These are phyloP conservation scores for Apostichopus japonicus DNA, from an alignment of 35 echinoderm and acorn worm genomes.

Conservation along the genomic window DNA sequence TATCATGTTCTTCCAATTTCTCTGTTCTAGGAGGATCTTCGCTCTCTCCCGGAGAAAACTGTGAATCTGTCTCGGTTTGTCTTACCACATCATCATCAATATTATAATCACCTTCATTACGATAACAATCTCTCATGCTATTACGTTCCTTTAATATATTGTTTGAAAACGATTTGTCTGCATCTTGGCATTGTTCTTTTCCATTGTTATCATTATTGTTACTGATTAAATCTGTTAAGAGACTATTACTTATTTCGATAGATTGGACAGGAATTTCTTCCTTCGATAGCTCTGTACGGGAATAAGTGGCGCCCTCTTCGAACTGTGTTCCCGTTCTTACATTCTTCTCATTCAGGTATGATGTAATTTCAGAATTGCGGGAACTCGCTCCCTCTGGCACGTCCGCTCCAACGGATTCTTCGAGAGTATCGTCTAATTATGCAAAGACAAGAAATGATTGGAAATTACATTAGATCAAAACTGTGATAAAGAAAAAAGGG, in stretches of 20 bases:
- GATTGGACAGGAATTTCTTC: no score
- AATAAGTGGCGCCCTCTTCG: no score
- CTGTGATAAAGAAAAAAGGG: no score
- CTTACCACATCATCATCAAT: background rate
- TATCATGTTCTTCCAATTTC: no score
- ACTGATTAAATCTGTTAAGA: background rate
- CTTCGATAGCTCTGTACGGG: no score
- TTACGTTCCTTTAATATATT: background rate
- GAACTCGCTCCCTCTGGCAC: background rate
- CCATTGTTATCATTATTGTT: background rate
- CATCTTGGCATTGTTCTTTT: background rate
- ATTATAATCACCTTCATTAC: background rate
- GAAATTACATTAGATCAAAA: no score
- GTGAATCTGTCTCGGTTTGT: background rate
- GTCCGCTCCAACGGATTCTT: background rate
- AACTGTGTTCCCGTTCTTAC: no score
- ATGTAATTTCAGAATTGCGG: background rate
- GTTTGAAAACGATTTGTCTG: background rate
- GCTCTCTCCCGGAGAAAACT: background rate
- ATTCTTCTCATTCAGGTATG: background rate
- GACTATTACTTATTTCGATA: no score
- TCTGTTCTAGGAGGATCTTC: background rate
- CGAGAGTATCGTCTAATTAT: background rate
- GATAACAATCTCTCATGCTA: no score
- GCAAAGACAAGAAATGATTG: no score